These are phyloP conservation scores for Psilopsiagon aurifrons DNA, from an alignment of 2,113 vertebrate species.

Conservation along the genomic window DNA sequence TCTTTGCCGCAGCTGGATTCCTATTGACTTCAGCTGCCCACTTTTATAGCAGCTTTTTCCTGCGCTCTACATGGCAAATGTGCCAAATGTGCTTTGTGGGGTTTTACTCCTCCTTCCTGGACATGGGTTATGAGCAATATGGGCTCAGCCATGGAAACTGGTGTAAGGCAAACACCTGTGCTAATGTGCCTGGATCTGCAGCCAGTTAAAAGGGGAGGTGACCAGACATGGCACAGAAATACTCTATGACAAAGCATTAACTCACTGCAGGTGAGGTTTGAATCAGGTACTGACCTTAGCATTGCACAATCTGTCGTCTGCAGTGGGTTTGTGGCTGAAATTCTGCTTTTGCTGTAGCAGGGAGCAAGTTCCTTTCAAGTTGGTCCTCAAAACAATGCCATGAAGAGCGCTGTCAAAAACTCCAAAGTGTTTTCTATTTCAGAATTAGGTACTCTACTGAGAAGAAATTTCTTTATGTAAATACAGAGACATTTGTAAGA, in stretches of 20 bases:
- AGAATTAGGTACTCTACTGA: too few species aligned
- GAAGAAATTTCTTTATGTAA: background rate
- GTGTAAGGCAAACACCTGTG: background rate
- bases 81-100: background rate
- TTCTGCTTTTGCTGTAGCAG: background rate
- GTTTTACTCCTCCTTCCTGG: background rate
- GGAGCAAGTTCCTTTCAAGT: background rate
- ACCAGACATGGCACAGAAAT: background rate
- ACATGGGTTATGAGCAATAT: background rate
- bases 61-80: accelerated
- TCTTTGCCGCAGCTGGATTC: background rate
- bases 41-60: background rate
- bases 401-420: background rate
- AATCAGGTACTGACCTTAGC: background rate
- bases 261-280: background rate
- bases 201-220: background rate
- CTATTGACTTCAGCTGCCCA: background rate
- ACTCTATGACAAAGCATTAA: background rate
- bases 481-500: background rate
- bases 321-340: background rate
- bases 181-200: background rate
- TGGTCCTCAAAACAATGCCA: background rate
- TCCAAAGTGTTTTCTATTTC: background rate
- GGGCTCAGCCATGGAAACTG: background rate
- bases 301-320: accelerated